Conservation (phyloP, 92 coral and sea anemone species). For the Virgularia gustaviana region DNA sequence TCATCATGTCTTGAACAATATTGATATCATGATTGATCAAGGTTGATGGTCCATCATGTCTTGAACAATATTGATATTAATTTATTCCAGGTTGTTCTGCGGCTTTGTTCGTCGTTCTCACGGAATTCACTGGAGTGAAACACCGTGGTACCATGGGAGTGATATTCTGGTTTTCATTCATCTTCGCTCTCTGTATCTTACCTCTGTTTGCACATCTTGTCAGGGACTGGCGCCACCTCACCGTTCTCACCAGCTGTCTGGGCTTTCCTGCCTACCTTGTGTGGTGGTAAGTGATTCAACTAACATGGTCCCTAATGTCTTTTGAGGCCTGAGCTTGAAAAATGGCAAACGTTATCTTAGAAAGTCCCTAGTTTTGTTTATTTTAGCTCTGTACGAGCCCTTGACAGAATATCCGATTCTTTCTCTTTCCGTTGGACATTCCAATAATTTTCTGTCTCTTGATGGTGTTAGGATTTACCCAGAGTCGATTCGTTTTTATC, state of each 20-base stretch:
- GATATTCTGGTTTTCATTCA: slow-evolving; percentile 61
- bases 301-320: neutral
- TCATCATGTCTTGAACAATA: slow-evolving; percentile 64
- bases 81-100: slow-evolving; percentile 62
- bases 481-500: slow-evolving; percentile 67
- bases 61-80: too few relatives aligned
- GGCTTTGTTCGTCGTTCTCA: slow-evolving; percentile 54
- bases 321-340: neutral
- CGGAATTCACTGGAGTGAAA: slow-evolving; percentile 57
- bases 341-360: too few relatives aligned
- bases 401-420: too few relatives aligned
- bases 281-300: slow-evolving; percentile 57
- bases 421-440: neutral
- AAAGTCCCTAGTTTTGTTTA: too few relatives aligned
- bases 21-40: too few relatives aligned
- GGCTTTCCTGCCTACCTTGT: slow-evolving; percentile 55
- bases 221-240: slow-evolving; percentile 59
- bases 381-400: too few relatives aligned
- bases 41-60: too few relatives aligned
- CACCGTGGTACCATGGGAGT: slow-evolving; percentile 65
- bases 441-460: neutral
- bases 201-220: slow-evolving; percentile 56
- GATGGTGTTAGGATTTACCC: slow-evolving; percentile 49
- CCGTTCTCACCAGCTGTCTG: slow-evolving; percentile 48
- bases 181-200: slow-evolving; percentile 43